Evolutionary conservation across 2,888 invertebrate genomes (phyloP), one percentile per base, ranked within the genome.

Genomic region (Machimus rusticus): DNA sequence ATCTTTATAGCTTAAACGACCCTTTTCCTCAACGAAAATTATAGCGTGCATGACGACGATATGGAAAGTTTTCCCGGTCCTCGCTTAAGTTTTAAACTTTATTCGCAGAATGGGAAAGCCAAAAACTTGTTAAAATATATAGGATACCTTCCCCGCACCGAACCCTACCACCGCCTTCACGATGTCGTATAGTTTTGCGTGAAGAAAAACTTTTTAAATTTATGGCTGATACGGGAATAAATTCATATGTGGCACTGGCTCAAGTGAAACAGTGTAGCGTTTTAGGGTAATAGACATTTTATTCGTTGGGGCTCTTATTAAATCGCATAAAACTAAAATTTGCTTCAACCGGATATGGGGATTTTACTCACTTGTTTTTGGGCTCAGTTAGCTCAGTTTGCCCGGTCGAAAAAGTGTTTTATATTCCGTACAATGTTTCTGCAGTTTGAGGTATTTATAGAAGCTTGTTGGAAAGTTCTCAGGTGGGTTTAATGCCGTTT

Each of bases 1-100:
- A 78, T 78, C 78, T 43, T 78, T 78, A 78, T 39, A 43, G 78
- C 43, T 12, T 8, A 19, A 39, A 43, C 37, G 19, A 78, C 37
- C 78, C 78, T 43, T 39, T 78, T 43, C 23, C 66, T 51, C 66
- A 6, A 66, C n/a, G 78, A 66, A 78, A 78, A 78, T 78, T 78
- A 78, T 78, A 23, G 78, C 43, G 34, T 78, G 37, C 78, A 43
- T 43, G 78, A 78, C 37, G 43, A 78, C 78, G 78, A 78, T 78
- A 43, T 78, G 78, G 78, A 78, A 78, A 78, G 43, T 78, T 78
- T 78, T 66, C n/a, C 46, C 37, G 12, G 78, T 78, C 78, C 78
- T 78, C 78, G n/a, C n/a, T 43, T 78, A 43, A 78, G 78, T 78
- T 78, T 78, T 78, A 43, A 78, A 78, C 78, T 78, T 66, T 78